phyloP scores from a whole-genome alignment of 2,113 vertebrate species.

The Channa argus region DNA sequence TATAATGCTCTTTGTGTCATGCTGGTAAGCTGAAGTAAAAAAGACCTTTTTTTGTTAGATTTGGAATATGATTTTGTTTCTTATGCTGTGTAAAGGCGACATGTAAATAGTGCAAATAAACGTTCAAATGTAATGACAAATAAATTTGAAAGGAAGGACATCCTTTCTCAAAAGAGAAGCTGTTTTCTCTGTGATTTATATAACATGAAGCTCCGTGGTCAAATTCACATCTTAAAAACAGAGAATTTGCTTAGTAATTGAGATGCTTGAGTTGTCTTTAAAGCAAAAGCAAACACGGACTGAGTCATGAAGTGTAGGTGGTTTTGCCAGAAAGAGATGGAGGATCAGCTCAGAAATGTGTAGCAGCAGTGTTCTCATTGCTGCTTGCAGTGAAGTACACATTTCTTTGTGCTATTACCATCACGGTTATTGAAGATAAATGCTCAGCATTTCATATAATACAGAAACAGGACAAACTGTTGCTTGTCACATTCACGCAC shows the following conservation, averaged over 20 bases:
- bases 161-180: constrained; percentile 58
- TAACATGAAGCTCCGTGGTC: constrained; percentile 3
- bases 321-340: constrained; percentile 33
- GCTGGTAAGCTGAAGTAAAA: constrained; percentile 46
- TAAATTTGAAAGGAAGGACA: constrained; percentile 63
- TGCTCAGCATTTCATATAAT: constrained; percentile 13
- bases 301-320: constrained; percentile 64
- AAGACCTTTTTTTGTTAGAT: constrained; percentile 41
- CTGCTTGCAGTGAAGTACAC: constrained; percentile 18
- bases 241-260: constrained; percentile 48
- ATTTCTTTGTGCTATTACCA: constrained; percentile 24
- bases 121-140: constrained; percentile 75
- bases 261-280: constrained; percentile 45
- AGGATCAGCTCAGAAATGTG: constrained; percentile 46
- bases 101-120: constrained; percentile 81
- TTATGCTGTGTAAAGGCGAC: constrained; percentile 67
- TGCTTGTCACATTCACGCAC: neutral
- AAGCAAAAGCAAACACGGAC: constrained; percentile 40
- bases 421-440: constrained; percentile 25
- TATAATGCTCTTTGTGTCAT: constrained; percentile 65
- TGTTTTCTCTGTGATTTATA: constrained; percentile 40
- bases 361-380: constrained; percentile 36
- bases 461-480: neutral
- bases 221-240: constrained; percentile 16
- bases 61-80: constrained; percentile 52